These are phyloP conservation scores for Caerostris extrusa DNA, from an alignment of 1,140 invertebrate species.

Conservation along the genomic window DNA sequence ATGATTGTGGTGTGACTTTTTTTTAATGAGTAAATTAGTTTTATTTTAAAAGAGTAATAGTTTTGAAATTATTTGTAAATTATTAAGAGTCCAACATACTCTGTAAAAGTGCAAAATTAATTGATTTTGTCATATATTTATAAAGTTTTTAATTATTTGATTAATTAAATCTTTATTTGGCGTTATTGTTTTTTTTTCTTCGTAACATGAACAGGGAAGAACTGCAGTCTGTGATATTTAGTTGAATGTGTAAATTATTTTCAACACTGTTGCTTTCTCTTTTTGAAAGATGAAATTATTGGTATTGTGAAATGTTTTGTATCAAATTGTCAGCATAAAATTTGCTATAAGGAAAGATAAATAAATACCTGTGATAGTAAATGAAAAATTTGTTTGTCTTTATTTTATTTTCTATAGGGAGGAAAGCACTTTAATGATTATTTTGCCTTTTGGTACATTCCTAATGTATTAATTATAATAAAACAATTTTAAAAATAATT, in stretches of 20 bases:
- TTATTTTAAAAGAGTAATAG: too few relatives aligned
- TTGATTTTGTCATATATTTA: too few relatives aligned
- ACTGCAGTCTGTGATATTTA: conserved; percentile 57
- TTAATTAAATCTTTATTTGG: not conserved
- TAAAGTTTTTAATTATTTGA: too few relatives aligned
- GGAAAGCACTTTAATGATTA: too few relatives aligned
- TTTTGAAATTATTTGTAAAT: too few relatives aligned
- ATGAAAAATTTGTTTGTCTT: not conserved
- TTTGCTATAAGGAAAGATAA: conserved; percentile 44
- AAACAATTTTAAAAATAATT: too few relatives aligned
- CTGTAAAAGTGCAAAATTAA: too few relatives aligned
- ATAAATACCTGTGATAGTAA: conserved; percentile 55
- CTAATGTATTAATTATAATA: too few relatives aligned
- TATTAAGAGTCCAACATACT: too few relatives aligned
- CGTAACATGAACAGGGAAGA: not conserved
- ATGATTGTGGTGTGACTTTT: too few relatives aligned
- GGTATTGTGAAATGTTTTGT: conserved; percentile 36
- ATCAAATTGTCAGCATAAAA: conserved; percentile 18
- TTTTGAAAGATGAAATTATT: conserved; percentile 5
- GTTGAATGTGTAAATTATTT: conserved; percentile 57
- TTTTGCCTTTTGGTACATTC: too few relatives aligned
- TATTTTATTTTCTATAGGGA: not conserved
- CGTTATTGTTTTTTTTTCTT: not conserved
- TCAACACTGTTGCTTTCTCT: not conserved
- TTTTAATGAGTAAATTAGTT: too few relatives aligned